Percentiles rank a stretch among this genome's conserved stretches.
Evolutionary conservation across 2,797 vertebrate genomes (phyloP).

Genomic region (Sebastolobus altivelis): DNA sequence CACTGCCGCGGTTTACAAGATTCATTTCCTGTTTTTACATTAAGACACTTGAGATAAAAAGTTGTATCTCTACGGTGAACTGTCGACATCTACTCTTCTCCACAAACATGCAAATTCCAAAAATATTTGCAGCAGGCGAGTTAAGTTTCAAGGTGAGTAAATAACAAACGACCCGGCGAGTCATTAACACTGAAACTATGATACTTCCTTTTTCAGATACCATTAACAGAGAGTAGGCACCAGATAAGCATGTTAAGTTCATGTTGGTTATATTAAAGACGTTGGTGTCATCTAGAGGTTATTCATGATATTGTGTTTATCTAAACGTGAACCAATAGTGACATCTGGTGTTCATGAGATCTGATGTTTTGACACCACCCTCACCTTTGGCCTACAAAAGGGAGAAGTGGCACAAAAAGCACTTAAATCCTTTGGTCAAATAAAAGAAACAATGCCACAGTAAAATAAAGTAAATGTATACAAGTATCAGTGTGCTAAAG

Average conservation of each 20-base stretch:
- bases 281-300: constrained; percentile 28
- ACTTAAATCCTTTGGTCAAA: neutral
- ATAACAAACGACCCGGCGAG: neutral
- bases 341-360: constrained; percentile 21
- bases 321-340: neutral
- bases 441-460: neutral
- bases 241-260: rapidly evolving
- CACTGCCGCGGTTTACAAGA: neutral
- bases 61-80: neutral
- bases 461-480: neutral
- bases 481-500: neutral
- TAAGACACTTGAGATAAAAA: neutral
- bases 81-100: neutral
- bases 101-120: neutral
- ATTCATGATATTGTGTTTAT: rapidly evolving
- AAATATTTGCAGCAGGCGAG: neutral
- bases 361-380: neutral
- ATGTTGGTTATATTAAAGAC: neutral
- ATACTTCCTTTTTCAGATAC: constrained; percentile 20
- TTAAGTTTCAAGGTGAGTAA: neutral
- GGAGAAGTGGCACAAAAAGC: neutral
- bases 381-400: neutral
- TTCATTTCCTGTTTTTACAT: constrained; percentile 47
- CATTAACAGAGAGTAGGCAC: rapidly evolving
- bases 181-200: neutral